These are phyloP conservation scores for Lasiurus borealis DNA, from an alignment of 2,113 vertebrate genomes.

Conservation along the genomic window DNA sequence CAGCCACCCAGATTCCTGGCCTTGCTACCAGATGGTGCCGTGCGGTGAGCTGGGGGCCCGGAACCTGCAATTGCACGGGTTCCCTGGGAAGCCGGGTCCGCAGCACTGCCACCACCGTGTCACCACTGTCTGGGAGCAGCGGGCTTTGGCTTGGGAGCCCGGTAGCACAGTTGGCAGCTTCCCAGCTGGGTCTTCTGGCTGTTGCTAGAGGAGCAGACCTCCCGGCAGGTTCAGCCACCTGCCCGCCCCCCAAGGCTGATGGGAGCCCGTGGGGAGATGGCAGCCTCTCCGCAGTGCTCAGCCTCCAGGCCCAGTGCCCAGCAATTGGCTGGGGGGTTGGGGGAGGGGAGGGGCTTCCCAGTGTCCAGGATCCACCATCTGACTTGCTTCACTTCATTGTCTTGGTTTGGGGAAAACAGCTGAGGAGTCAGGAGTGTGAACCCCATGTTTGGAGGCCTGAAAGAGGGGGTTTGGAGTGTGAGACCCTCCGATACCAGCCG, in stretches of 20 bases:
- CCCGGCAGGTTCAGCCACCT: not conserved
- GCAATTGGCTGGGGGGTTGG: accelerated
- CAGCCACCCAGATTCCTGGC: not conserved
- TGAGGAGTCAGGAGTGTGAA: not conserved
- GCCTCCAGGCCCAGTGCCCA: accelerated
- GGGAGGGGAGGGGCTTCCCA: not conserved
- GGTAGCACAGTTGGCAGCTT: not conserved
- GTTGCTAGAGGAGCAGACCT: not conserved
- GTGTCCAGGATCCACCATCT: not conserved
- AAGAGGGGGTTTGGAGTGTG: not conserved
- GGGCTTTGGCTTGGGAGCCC: accelerated
- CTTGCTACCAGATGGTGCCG: accelerated
- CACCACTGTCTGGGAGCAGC: not conserved
- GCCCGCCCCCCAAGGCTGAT: not conserved
- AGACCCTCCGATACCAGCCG: not conserved
- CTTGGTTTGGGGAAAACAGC: not conserved
- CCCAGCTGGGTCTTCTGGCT: not conserved
- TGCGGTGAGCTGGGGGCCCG: accelerated
- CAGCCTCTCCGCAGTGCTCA: accelerated
- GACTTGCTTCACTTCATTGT: not conserved
- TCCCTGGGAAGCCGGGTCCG: accelerated
- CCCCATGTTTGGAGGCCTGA: not conserved
- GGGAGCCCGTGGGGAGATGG: accelerated
- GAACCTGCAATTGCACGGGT: not conserved
- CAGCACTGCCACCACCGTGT: accelerated